phyloP scores from a whole-genome alignment of 2,113 vertebrate species.

The Colaptes auratus region DNA sequence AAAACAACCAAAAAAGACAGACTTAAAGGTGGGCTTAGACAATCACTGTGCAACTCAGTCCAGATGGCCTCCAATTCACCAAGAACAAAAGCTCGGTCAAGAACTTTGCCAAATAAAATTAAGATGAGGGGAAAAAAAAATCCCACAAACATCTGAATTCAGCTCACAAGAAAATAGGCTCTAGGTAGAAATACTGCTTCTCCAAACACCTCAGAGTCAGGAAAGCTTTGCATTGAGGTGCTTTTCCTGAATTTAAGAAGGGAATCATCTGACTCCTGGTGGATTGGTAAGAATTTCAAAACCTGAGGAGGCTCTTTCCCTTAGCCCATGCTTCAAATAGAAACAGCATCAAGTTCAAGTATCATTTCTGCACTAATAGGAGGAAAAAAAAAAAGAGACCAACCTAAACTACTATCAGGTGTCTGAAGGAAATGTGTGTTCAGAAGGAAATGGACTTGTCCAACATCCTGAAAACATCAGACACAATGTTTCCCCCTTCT shows the following conservation, averaged over 20 bases:
- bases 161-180: neutral
- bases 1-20: neutral
- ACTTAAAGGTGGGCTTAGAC: neutral
- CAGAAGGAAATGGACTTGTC: slow-evolving; percentile 25
- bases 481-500: neutral
- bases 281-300: neutral
- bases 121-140: neutral
- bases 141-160: neutral
- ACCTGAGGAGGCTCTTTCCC: neutral
- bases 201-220: neutral
- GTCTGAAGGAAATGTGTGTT: neutral
- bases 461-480: slow-evolving; percentile 10
- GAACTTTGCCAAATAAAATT: neutral
- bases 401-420: slow-evolving; percentile 33
- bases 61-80: neutral
- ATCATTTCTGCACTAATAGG: slow-evolving; percentile 22
- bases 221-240: neutral
- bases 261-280: neutral
- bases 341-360: neutral
- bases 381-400: neutral
- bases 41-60: neutral
- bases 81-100: neutral
- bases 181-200: neutral
- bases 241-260: neutral
- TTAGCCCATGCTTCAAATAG: neutral